Evolutionary conservation across 2,797 vertebrate genomes (phyloP).

Genomic region (Coregonus suidteri): DNA sequence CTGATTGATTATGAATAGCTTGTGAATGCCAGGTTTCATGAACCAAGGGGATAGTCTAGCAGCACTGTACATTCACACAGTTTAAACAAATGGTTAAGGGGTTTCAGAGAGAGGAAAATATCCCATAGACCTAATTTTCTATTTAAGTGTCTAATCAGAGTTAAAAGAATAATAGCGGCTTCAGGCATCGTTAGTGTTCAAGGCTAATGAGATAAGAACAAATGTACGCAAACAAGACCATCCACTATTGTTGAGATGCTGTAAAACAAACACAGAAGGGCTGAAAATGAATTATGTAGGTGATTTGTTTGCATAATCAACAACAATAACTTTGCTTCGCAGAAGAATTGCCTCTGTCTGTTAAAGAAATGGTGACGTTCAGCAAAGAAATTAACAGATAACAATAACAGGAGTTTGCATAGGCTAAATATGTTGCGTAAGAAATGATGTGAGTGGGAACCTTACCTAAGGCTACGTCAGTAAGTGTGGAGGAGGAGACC

Average conservation of each 20-base stretch:
- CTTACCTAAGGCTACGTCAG: no score
- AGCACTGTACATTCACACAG: constrained; percentile 18
- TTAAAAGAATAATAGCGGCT: constrained; percentile 62
- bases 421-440: background rate
- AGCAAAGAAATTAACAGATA: background rate
- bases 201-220: constrained; percentile 63
- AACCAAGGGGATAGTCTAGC: constrained; percentile 21
- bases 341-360: background rate
- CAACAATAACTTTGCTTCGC: constrained; percentile 18
- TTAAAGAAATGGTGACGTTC: constrained; percentile 8
- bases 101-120: constrained; percentile 25
- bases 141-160: constrained; percentile 66
- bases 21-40: constrained; percentile 19
- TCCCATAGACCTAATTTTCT: constrained; percentile 61
- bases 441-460: background rate
- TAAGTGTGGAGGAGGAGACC: no score
- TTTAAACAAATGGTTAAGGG: constrained; percentile 32
- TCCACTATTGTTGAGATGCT: constrained; percentile 39
- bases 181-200: constrained; percentile 55
- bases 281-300: constrained; percentile 40
- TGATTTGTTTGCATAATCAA: constrained; percentile 56
- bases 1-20: constrained; percentile 19
- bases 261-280: constrained; percentile 52
- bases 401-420: background rate
- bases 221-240: constrained; percentile 52